Percentiles rank a stretch among this genome's conserved stretches.
Conservation (phyloP, 2,797 vertebrate genomes). For the Adrianichthys oophorus region DNA sequence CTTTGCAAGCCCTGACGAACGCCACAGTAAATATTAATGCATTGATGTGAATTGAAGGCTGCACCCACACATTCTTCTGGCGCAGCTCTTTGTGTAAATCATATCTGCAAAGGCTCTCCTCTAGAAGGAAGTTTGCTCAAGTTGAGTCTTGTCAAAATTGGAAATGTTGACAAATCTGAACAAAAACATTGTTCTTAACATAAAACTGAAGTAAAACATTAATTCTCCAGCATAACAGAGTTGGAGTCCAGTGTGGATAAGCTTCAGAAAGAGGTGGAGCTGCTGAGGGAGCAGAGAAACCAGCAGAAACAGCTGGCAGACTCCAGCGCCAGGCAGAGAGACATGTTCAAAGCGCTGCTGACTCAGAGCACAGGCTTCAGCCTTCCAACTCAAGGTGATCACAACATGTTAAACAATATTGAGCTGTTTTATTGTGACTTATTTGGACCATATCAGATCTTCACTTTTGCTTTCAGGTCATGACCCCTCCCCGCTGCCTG, state of each 20-base stretch:
- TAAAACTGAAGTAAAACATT: too few relatives aligned
- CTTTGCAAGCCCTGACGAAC: too few relatives aligned
- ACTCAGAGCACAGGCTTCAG: slow-evolving; percentile 88
- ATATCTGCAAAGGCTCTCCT: too few relatives aligned
- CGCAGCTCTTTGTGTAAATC: too few relatives aligned
- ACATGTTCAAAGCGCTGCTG: slow-evolving; percentile 94
- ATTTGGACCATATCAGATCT: not conserved
- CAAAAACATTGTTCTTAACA: too few relatives aligned
- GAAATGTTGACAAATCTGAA: too few relatives aligned
- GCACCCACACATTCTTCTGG: too few relatives aligned
- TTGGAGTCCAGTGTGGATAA: slow-evolving; percentile 83
- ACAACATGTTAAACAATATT: too few relatives aligned
- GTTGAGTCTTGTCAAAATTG: too few relatives aligned
- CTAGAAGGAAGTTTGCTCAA: too few relatives aligned
- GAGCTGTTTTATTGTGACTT: not conserved
- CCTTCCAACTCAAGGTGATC: slow-evolving; percentile 86
- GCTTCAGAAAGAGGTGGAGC: slow-evolving; percentile 82
- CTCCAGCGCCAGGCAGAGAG: slow-evolving; percentile 90
- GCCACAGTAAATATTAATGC: too few relatives aligned
- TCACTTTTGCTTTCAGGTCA: slow-evolving; percentile 45
- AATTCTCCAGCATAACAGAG: slow-evolving; percentile 62
- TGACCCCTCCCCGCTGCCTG: slow-evolving; percentile 75
- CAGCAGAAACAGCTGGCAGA: slow-evolving; percentile 93
- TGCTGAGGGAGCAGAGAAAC: slow-evolving; percentile 85
- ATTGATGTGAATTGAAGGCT: too few relatives aligned